Base-by-base conservation (phyloP, 2,888 invertebrate genomes). In the Parasteatoda lunata region DNA sequence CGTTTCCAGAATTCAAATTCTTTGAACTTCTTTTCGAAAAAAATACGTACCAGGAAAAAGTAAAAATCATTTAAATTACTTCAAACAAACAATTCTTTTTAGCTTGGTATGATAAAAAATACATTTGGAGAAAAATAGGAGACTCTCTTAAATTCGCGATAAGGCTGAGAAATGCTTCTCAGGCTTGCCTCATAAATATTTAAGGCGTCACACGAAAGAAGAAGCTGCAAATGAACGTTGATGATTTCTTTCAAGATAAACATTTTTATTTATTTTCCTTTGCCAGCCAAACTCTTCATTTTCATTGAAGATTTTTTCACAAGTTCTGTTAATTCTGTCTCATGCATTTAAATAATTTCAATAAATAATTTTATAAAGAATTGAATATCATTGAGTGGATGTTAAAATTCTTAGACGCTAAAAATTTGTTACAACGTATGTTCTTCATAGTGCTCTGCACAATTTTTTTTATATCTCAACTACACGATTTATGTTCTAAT, bases 181-280 rank as follows among this genome's bases (percentile, higher is more conserved):
- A 54, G 3, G 54, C 54, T 59, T 1, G n/a, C 59, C 79, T 79
- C 79, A 79, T 79, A 79, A 79, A 79, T 79, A 79, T 79, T 79
- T 59, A 79, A 59, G 49, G 6, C 47, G 69, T 54, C 45, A 15
- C 8, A 79, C 49, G 68, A 49, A 79, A 79, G 71, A 64, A 65
- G 64, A 11, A 48, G 59, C 71, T 71, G 79, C 71, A 79, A 79
- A 79, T 79, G 79, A 79, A 79, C 71, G 64, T 65, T 79, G 79
- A 79, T 64, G 71, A 65, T 65, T 71, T 64, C 79, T 71, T 71
- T 79, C 64, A 78, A 71, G 71, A 72, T 72, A 59, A 78, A 48
- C 47, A 45, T 51, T 45, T 52, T 69, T 7, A 13, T 54, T 9
- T 54, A 13, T 59, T 59, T 59, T 4, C 8, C 59, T n/a, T 59